A percentile compares a stretch with the other conserved stretches of the same genome.
Evolutionary conservation across 2,888 invertebrate genomes (phyloP).

Genomic region (Drosophila planitibia): DNA sequence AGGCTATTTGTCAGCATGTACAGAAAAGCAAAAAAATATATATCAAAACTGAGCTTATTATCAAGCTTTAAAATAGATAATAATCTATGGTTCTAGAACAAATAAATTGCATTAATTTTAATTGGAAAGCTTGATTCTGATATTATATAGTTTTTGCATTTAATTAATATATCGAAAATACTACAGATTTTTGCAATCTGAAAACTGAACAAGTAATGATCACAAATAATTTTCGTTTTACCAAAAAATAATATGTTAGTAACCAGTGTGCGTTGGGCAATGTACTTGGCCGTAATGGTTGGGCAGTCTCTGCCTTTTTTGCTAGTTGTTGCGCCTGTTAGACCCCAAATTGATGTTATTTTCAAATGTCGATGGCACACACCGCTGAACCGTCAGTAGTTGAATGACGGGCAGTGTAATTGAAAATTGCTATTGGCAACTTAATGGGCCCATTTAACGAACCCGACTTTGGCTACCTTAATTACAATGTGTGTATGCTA

Average conservation of each 20-base stretch:
- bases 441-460: constrained; percentile 58
- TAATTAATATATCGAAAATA: not conserved
- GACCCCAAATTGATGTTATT: constrained; percentile 69
- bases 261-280: constrained; percentile 38
- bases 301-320: constrained; percentile 22
- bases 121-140: too few relatives aligned
- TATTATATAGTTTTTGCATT: too few relatives aligned
- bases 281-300: constrained; percentile 40
- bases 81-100: too few relatives aligned
- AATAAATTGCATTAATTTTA: not conserved
- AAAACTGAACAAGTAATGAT: not conserved
- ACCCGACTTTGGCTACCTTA: constrained; percentile 40
- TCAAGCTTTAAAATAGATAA: not conserved
- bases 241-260: rapidly evolving
- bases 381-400: constrained; percentile 44
- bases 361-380: constrained; percentile 79
- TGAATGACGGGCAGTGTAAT: constrained; percentile 55
- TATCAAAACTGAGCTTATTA: not conserved
- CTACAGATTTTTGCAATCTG: not conserved
- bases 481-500: constrained; percentile 76
- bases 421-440: constrained; percentile 79
- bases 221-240: not conserved
- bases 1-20: too few relatives aligned
- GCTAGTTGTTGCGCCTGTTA: constrained; percentile 53
- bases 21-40: not conserved